Conservation (phyloP, 2,888 invertebrate genomes). For the Taenaris catops region DNA sequence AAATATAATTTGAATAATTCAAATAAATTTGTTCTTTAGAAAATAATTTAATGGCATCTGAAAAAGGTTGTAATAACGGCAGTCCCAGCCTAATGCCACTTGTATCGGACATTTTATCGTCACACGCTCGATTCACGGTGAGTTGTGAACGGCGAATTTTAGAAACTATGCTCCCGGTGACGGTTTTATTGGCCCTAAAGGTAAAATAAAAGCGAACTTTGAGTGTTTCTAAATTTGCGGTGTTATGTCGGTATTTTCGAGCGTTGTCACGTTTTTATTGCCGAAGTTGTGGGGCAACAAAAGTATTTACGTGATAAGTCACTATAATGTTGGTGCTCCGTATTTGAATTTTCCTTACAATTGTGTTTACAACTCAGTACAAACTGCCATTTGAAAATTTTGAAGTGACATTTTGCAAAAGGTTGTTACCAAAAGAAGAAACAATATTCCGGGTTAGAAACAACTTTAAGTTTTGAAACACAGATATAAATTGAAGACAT, state of each 20-base stretch:
- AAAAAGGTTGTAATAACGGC: too few species aligned
- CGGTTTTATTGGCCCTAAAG: constrained; percentile 67
- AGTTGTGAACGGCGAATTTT: constrained; percentile 59
- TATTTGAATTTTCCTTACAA: constrained; percentile 8
- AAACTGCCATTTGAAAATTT: constrained; percentile 6
- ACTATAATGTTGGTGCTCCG: constrained; percentile 4
- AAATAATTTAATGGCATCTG: too few species aligned
- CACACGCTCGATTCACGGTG: constrained; percentile 62
- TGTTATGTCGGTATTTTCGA: constrained; percentile 41
- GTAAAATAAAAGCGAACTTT: constrained; percentile 56
- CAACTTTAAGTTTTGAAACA: too few species aligned
- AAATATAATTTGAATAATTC: too few species aligned
- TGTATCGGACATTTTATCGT: constrained; percentile 72
- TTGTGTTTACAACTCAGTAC: constrained; percentile 12
- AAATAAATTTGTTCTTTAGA: too few species aligned
- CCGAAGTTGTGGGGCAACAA: constrained; percentile 11
- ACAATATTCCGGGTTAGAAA: too few species aligned
- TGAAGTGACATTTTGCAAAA: constrained; percentile 6
- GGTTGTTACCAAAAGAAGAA: too few species aligned
- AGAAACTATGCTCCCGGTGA: constrained; percentile 60
- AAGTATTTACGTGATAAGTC: constrained; percentile 11
- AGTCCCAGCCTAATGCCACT: constrained; percentile 65
- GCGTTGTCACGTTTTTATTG: constrained; percentile 21
- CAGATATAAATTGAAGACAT: too few species aligned
- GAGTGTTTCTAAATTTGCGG: constrained; percentile 61